A percentile compares a stretch with the other conserved stretches of the same genome.
phyloP scores from a whole-genome alignment of 2,888 invertebrate genomes.

The Empis livida region DNA sequence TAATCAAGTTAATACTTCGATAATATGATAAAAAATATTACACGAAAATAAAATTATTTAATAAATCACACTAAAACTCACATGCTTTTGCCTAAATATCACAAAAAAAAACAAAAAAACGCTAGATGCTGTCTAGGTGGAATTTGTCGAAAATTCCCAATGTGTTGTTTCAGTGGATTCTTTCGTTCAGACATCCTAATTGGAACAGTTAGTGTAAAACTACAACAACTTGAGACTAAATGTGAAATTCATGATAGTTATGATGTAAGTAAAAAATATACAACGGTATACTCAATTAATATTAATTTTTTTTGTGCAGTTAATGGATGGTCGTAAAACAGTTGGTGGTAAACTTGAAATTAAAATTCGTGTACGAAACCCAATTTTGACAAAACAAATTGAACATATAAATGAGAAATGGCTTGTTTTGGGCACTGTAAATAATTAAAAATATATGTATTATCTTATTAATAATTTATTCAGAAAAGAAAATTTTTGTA shows the following conservation, averaged over 20 bases:
- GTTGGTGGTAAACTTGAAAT: conserved; percentile 86
- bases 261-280: conserved; percentile 56
- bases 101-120: conserved; percentile 8
- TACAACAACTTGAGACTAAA: conserved; percentile 77
- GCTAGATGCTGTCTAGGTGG: conserved; percentile 35
- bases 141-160: conserved; percentile 36
- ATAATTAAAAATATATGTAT: too few relatives aligned
- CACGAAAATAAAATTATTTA: not conserved
- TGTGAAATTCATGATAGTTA: conserved; percentile 85
- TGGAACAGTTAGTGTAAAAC: conserved; percentile 70
- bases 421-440: conserved; percentile 55
- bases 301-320: conserved; percentile 37
- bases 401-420: conserved; percentile 84
- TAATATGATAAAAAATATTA: too few relatives aligned
- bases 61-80: not conserved
- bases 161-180: conserved; percentile 79
- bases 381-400: conserved; percentile 76
- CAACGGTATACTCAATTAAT: conserved; percentile 1
- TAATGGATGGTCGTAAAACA: conserved; percentile 79
- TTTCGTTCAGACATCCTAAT: conserved; percentile 76
- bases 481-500: too few relatives aligned
- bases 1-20: too few relatives aligned
- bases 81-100: conserved; percentile 1
- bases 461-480: too few relatives aligned
- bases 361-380: conserved; percentile 75